phyloP scores from a whole-genome alignment of 2,888 invertebrate species.

The Folsomia candida region DNA sequence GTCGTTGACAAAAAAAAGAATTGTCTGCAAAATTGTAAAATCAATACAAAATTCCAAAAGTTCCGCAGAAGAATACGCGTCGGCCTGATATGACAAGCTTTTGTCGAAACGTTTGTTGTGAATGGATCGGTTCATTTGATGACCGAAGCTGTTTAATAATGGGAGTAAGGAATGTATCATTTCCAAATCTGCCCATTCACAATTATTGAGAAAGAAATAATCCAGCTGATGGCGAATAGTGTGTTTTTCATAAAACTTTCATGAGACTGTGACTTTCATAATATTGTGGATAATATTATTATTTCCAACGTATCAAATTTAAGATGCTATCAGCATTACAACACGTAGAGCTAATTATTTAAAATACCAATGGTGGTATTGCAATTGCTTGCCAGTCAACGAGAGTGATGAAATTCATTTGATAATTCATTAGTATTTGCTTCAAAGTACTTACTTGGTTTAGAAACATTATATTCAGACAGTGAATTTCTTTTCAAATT shows the following conservation, averaged over 20 bases:
- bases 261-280: too few relatives aligned
- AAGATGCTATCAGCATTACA: too few relatives aligned
- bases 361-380: too few relatives aligned
- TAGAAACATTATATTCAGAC: too few relatives aligned
- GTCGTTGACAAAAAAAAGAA: background rate
- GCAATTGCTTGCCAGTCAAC: background rate
- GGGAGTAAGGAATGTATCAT: background rate
- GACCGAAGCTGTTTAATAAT: background rate
- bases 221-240: too few relatives aligned
- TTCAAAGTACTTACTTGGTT: too few relatives aligned
- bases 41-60: background rate
- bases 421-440: background rate
- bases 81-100: background rate
- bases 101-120: background rate
- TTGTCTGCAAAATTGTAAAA: background rate
- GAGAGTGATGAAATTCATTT: background rate
- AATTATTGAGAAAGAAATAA: background rate
- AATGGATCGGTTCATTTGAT: slow-evolving; percentile 2
- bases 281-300: too few relatives aligned
- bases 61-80: background rate
- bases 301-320: too few relatives aligned
- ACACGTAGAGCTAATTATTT: too few relatives aligned
- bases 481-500: background rate
- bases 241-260: too few relatives aligned
- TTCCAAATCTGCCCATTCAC: background rate